Conservation (phyloP, 1,140 invertebrate genomes). For the Eufriesea mexicana region DNA sequence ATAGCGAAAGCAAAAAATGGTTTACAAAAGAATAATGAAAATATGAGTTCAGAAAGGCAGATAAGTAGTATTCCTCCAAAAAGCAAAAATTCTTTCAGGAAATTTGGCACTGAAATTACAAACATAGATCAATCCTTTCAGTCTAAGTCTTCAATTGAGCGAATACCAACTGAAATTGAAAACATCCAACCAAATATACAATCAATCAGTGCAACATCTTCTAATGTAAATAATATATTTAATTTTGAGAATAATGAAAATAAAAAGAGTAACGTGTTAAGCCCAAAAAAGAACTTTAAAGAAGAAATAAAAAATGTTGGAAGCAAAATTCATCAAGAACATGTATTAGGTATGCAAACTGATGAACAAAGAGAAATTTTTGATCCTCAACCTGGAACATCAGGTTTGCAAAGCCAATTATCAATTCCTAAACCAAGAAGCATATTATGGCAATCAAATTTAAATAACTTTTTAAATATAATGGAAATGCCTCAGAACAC, state of each 20-base stretch:
- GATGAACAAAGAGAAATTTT: slow-evolving; percentile 32
- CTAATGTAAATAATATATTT: not conserved
- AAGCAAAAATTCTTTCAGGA: slow-evolving; percentile 50
- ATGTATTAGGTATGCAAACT: not conserved
- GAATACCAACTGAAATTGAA: not conserved
- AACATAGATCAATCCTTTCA: slow-evolving; percentile 55
- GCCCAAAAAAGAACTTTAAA: slow-evolving; percentile 51
- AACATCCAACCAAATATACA: not conserved
- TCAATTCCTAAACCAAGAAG: slow-evolving; percentile 18
- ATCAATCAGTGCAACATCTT: not conserved
- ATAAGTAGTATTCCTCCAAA: slow-evolving; percentile 1
- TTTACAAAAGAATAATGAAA: slow-evolving; percentile 28
- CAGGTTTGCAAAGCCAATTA: slow-evolving; percentile 39
- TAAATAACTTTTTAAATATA: slow-evolving; percentile 72
- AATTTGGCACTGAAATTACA: slow-evolving; percentile 72
- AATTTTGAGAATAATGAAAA: slow-evolving; percentile 26
- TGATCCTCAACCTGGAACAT: slow-evolving; percentile 59
- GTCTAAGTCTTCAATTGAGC: not conserved
- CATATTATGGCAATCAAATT: slow-evolving; percentile 69
- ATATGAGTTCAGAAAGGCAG: not conserved
- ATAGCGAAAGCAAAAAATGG: slow-evolving; percentile 8
- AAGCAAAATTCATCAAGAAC: not conserved
- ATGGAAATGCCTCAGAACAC: slow-evolving; percentile 67
- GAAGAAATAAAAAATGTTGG: not conserved
- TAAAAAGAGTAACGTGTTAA: slow-evolving; percentile 53